These are phyloP conservation scores for Drosophila setosimentum DNA, from an alignment of 2,888 invertebrate species.

Conservation along the genomic window DNA sequence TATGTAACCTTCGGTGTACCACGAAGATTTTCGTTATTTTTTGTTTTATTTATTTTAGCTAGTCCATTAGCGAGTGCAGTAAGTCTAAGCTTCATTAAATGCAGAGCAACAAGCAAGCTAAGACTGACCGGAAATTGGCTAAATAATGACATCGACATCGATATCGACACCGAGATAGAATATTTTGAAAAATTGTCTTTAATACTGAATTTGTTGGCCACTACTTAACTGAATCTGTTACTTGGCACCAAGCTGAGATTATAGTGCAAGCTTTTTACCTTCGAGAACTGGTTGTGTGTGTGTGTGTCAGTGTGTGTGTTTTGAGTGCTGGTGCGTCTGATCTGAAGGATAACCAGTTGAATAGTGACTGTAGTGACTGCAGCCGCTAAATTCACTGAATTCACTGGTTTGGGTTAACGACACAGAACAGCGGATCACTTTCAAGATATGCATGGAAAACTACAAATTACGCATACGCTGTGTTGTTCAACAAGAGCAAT, in stretches of 20 bases:
- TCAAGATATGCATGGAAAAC: constrained; percentile 75
- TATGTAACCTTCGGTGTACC: no score
- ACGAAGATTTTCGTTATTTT: neutral
- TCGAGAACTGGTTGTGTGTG: constrained; percentile 32
- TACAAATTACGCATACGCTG: constrained; percentile 77
- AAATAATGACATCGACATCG: constrained; percentile 14
- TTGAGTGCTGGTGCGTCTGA: constrained; percentile 23
- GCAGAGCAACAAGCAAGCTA: constrained; percentile 15
- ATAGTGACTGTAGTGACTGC: constrained; percentile 8
- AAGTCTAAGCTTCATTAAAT: neutral
- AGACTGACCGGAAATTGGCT: constrained; percentile 23
- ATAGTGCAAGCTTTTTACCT: constrained; percentile 40
- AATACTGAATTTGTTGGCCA: constrained; percentile 23
- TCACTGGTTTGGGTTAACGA: constrained; percentile 48
- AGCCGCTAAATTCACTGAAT: constrained; percentile 32
- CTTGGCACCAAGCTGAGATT: constrained; percentile 18
- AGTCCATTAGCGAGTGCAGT: neutral
- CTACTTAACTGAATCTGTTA: constrained; percentile 9
- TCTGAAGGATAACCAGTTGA: constrained; percentile 58
- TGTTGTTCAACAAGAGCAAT: constrained; percentile 47
- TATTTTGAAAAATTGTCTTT: constrained; percentile 21
- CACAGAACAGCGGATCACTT: constrained; percentile 48
- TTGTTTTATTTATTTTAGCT: neutral
- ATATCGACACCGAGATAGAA: constrained; percentile 18
- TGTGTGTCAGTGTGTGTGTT: constrained; percentile 5